These are phyloP conservation scores for Imbricaverruca yamaguchii DNA, from an alignment of 2,888 invertebrate species.

Conservation along the genomic window DNA sequence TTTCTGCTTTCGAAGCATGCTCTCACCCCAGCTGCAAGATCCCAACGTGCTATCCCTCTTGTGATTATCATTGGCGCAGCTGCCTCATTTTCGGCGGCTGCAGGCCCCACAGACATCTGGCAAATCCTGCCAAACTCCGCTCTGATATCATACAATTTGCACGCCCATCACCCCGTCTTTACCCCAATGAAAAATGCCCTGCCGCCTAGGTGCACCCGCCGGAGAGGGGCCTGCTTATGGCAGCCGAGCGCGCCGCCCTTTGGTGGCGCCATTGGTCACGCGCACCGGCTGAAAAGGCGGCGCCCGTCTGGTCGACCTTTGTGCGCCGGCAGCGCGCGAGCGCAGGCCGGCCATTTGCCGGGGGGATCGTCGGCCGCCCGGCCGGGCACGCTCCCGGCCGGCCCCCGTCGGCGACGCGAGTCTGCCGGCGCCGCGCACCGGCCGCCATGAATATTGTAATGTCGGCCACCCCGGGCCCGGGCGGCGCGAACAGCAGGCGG, in stretches of 20 bases:
- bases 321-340: not conserved
- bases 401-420: not conserved
- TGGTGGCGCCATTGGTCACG: not conserved
- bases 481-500: too few relatives aligned
- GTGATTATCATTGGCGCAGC: too few relatives aligned
- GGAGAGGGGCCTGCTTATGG: not conserved
- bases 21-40: too few relatives aligned
- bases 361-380: not conserved
- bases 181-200: slow-evolving; percentile 20
- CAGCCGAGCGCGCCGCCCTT: not conserved
- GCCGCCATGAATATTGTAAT: too few relatives aligned
- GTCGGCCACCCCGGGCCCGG: too few relatives aligned
- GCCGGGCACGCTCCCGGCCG: not conserved
- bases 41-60: too few relatives aligned
- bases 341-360: slow-evolving; percentile 4
- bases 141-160: slow-evolving; percentile 19
- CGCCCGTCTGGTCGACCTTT: not conserved
- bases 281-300: slow-evolving; percentile 4
- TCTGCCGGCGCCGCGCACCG: not conserved
- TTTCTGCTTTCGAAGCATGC: too few relatives aligned
- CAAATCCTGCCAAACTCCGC: not conserved
- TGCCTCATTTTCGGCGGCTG: too few relatives aligned
- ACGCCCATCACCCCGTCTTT: slow-evolving; percentile 20
- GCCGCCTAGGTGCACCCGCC: not conserved
- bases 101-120: not conserved